Percentiles rank a stretch among this genome's conserved stretches.
phyloP scores from a whole-genome alignment of 2,888 invertebrate genomes.

The Didymodactylos carnosus region DNA sequence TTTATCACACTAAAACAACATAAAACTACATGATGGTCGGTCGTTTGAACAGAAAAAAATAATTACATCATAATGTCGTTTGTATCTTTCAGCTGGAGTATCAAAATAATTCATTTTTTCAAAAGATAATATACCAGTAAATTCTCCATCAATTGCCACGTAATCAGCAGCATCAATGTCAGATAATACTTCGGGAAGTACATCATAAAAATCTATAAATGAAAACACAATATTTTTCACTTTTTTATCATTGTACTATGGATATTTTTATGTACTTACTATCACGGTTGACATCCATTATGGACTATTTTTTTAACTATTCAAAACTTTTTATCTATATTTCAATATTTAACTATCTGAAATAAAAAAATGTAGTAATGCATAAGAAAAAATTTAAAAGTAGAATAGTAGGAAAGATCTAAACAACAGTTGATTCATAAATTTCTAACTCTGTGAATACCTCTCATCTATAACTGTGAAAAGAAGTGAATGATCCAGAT shows the following conservation, averaged over 20 bases:
- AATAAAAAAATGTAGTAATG: too few relatives aligned
- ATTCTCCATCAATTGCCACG: conserved; percentile 5
- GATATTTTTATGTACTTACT: background rate
- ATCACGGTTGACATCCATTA: background rate
- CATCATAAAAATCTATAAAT: conserved; percentile 2
- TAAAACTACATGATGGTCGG: background rate
- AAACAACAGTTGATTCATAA: too few relatives aligned
- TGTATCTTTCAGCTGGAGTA: conserved; percentile 38
- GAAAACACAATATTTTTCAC: background rate
- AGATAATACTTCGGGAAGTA: background rate
- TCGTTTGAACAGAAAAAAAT: background rate
- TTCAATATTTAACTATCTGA: too few relatives aligned
- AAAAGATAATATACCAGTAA: background rate
- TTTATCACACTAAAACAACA: conserved; percentile 23
- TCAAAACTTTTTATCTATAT: too few relatives aligned
- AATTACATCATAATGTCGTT: conserved; percentile 28
- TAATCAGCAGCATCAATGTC: background rate
- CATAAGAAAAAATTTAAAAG: too few relatives aligned
- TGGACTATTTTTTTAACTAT: too few relatives aligned
- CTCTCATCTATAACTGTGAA: too few relatives aligned
- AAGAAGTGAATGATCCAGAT: too few relatives aligned
- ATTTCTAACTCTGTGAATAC: too few relatives aligned
- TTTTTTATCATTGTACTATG: background rate
- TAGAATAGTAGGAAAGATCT: too few relatives aligned
- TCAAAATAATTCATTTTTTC: conserved; percentile 40